Conservation (phyloP, 1,140 invertebrate genomes). For the Calycopis cecrops region DNA sequence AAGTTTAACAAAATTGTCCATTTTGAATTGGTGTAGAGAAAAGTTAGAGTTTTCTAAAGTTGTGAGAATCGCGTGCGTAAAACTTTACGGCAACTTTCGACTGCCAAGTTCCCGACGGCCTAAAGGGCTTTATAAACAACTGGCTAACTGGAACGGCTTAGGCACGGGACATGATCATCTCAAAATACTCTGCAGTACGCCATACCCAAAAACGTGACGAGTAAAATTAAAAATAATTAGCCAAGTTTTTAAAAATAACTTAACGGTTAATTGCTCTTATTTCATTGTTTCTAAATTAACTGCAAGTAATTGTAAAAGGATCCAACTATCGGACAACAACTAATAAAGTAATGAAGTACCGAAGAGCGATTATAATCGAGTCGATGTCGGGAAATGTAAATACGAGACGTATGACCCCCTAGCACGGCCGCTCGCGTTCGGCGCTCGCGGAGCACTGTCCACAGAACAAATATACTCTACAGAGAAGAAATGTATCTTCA, state of each 20-base stretch:
- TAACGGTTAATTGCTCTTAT: neutral
- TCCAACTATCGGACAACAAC: neutral
- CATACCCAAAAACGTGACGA: neutral
- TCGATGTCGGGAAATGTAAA: slow-evolving; percentile 20
- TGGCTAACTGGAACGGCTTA: slow-evolving; percentile 29
- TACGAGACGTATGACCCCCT: slow-evolving; percentile 8
- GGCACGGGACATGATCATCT: slow-evolving; percentile 12
- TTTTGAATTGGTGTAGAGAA: slow-evolving; percentile 14
- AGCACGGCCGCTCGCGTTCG: slow-evolving; percentile 48
- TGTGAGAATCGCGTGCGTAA: slow-evolving; percentile 51
- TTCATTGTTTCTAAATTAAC: neutral
- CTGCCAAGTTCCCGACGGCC: slow-evolving; percentile 56
- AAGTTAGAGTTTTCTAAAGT: slow-evolving; percentile 50
- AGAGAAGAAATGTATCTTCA: too few species aligned
- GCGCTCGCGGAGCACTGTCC: slow-evolving; percentile 61
- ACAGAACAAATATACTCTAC: too few species aligned
- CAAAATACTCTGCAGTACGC: neutral
- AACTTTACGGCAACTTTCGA: slow-evolving; percentile 54
- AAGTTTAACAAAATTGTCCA: too few species aligned
- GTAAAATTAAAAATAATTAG: neutral
- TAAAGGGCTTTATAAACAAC: slow-evolving; percentile 68
- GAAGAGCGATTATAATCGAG: neutral
- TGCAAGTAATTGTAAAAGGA: neutral
- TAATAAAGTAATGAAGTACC: slow-evolving; percentile 7
- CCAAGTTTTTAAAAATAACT: neutral